Base-by-base conservation (phyloP, 2,113 vertebrate species). In the Callopanchax toddi region DNA sequence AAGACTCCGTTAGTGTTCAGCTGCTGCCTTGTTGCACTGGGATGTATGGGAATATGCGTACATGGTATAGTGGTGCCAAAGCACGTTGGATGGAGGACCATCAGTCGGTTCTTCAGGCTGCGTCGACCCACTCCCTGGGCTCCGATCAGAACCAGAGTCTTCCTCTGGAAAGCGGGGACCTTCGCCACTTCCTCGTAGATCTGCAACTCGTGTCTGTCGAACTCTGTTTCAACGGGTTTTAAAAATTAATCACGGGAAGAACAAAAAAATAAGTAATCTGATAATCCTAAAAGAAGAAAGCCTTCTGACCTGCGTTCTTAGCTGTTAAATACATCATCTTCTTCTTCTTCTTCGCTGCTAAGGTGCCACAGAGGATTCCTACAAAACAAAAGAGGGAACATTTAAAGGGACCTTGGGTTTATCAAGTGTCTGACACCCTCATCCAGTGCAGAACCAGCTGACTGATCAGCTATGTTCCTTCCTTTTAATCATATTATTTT, bases 301-400 rank as follows among this genome's bases (percentile, higher is more conserved):
- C 17, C 16, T n/a, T 60, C 65, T 60, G 16, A 96, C 97, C 97
- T 94, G 97, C 97, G 78, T 99, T 99, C 90, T 93, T 96, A 61
- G 96, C 97, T 36, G 96, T 98, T 65, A 99, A 92, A 79, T 99
- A 99, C 97, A 99, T 99, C 95, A 97, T 99, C 81, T 97, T 98
- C 86, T 98, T 99, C 92, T 99, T 99, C 91, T 96, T 98, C 81
- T 98, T 99, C 81, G 93, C 94, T 77, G 93, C 94, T 80, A 98
- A 86, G 61, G 96, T 96, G 78, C 97, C 97, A 55, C 97, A 99
- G 61, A 99, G 95, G 59, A 95, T 95, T 52, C 96, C 97, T 99
- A 15, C 13, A 73, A 54, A 55, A 18, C 6, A 54, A 67, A 56
- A 21, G 15, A 48, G 10, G 60, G 0, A 3, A 9, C 4, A 17